Conservation (phyloP, 2,113 vertebrate species). For the Cepphus grylle region DNA sequence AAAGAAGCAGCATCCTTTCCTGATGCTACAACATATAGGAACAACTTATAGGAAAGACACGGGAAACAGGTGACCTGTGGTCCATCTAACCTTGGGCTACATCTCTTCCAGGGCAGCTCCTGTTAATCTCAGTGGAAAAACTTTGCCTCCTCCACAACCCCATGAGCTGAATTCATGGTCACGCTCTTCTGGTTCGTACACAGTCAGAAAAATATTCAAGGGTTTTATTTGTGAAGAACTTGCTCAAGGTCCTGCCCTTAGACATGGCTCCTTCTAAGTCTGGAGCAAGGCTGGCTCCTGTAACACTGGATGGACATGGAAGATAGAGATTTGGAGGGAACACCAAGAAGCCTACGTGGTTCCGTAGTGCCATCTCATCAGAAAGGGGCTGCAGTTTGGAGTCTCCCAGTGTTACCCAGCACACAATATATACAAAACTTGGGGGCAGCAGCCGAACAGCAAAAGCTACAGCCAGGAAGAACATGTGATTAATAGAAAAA, state of each 20-base stretch:
- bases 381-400: background rate
- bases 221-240: background rate
- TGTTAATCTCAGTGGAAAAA: background rate
- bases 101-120: background rate
- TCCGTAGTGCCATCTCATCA: background rate
- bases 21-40: background rate
- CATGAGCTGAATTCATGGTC: background rate
- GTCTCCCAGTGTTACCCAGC: background rate
- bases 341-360: background rate
- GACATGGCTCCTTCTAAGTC: background rate
- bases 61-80: background rate
- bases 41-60: background rate
- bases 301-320: background rate
- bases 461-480: background rate
- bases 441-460: background rate
- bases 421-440: rapidly evolving
- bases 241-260: background rate
- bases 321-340: background rate
- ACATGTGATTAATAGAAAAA: background rate
- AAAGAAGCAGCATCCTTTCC: background rate
- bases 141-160: background rate
- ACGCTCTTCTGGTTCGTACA: background rate
- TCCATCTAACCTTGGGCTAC: background rate
- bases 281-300: background rate
- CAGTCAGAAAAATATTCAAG: background rate